Base-by-base conservation (phyloP, 2,888 invertebrate genomes). In the Scelioninae gen. 1 region DNA sequence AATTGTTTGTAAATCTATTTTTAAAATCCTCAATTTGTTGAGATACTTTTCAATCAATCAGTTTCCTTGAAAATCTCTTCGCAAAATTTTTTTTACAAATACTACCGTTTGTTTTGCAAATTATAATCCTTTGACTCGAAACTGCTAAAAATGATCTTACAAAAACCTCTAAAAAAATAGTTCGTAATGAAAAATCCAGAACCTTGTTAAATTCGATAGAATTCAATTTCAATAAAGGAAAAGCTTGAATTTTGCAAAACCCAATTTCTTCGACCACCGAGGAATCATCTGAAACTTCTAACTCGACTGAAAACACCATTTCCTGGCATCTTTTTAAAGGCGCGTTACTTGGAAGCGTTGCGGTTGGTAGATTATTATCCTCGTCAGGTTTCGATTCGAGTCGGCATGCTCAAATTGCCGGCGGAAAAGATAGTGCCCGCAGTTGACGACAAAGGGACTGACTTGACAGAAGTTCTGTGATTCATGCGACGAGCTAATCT, bases 291-390 rank as follows among this genome's bases (percentile, higher is more conserved):
- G 38, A 11, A 38, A 32, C 8, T 40, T 31, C 16, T 49, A 8
- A 6, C 47, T 38, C 32, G 65, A 47, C 51, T 32, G 55, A 53
- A n/a, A 56, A 62, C 56, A 56, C 66, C 49, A 58, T 76, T 58
- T 68, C 34, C 45, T 53, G 23, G 56, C 49, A 49, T 13, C 53
- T 60, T 51, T 65, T 47, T 76, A 58, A 55, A 55, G 49, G 32
- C 56, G 63, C 32, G 56, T 75, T 56, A 38, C 65, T 47, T 31
- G 58, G 13, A 56, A 63, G 55, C 63, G 55, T 71, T 55, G 63
- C 69, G 69, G 83, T 82, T 38, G 82, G 74, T 62, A 87, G 85
- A 87, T 88, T 79, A 83, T 86, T 86, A 87, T 87, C 86, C 85
- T 69, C 77, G 75, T 47, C 55, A 47, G 40, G 56, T 68, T 69